Evolutionary conservation across 2,113 vertebrate genomes (phyloP).

Genomic region (Mus spicilegus): DNA sequence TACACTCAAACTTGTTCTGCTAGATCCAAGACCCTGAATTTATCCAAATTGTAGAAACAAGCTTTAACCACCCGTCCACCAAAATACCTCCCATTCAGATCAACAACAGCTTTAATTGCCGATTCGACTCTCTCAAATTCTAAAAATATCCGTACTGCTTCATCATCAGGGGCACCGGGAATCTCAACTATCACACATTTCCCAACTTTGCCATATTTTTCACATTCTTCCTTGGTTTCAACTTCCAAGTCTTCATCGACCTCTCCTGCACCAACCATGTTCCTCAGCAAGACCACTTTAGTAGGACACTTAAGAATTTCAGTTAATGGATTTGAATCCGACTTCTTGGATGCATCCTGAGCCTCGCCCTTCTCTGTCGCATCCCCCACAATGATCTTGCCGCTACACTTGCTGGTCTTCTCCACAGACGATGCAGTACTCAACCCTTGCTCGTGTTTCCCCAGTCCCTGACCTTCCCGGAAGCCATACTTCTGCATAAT

Average conservation of each 20-base stretch:
- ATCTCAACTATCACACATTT: conserved; percentile 99
- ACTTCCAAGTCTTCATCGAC: conserved; percentile 98
- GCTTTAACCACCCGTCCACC: conserved; percentile 98
- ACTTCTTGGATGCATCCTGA: conserved; percentile 92
- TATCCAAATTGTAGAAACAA: conserved; percentile 99
- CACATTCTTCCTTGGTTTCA: conserved; percentile 99
- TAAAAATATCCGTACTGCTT: conserved; percentile 98
- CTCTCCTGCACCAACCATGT: conserved; percentile 98
- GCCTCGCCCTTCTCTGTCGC: conserved; percentile 89
- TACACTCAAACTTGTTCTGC: conserved; percentile 91
- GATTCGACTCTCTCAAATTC: conserved; percentile 99
- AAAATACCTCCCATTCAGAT: conserved; percentile 98
- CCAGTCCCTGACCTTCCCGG: conserved; percentile 97
- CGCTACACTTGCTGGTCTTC: conserved; percentile 98
- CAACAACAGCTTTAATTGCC: conserved; percentile 99
- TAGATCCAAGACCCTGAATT: conserved; percentile 96
- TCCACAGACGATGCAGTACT: conserved; percentile 97
- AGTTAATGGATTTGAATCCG: conserved; percentile 95
- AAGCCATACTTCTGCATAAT: conserved; percentile 99
- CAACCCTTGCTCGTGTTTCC: conserved; percentile 97
- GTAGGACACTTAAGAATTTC: conserved; percentile 99
- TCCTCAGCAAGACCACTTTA: conserved; percentile 98
- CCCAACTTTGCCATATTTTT: conserved; percentile 98
- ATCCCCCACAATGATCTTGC: conserved; percentile 98
- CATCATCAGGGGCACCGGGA: conserved; percentile 93